These are phyloP conservation scores for Synanthedon tipuliformis DNA, from an alignment of 2,888 invertebrate genomes.

Conservation along the genomic window DNA sequence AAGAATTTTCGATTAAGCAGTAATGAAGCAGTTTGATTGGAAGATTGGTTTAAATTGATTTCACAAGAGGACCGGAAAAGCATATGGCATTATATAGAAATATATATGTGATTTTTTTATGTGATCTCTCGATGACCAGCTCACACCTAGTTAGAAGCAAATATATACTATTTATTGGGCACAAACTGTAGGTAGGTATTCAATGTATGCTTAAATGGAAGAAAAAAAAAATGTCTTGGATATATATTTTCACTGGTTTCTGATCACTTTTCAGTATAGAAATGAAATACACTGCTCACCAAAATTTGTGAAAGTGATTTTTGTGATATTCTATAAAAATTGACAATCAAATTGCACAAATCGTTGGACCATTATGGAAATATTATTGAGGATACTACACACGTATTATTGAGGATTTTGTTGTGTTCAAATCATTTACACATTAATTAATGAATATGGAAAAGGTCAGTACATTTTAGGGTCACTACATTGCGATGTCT, in stretches of 20 bases:
- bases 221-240: constrained; percentile 21
- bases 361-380: constrained; percentile 19
- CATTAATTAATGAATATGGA: constrained; percentile 30
- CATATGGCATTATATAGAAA: constrained; percentile 15
- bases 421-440: constrained; percentile 31
- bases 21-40: no score
- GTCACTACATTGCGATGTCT: constrained; percentile 47
- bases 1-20: no score
- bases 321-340: constrained; percentile 24
- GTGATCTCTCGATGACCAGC: no score
- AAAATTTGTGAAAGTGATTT: constrained; percentile 40
- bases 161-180: no score
- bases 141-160: no score
- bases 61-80: constrained; percentile 8
- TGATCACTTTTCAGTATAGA: constrained; percentile 63
- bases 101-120: no score
- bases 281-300: constrained; percentile 40
- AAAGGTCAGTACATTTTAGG: constrained; percentile 65
- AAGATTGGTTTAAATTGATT: neutral
- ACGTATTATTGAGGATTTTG: constrained; percentile 27
- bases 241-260: constrained; percentile 53
- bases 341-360: constrained; percentile 15
- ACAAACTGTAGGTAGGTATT: constrained; percentile 27
- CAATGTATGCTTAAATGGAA: constrained; percentile 16
- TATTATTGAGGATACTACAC: constrained; percentile 22